Conservation (phyloP, 2,113 vertebrate species). For the Pipa parva region DNA sequence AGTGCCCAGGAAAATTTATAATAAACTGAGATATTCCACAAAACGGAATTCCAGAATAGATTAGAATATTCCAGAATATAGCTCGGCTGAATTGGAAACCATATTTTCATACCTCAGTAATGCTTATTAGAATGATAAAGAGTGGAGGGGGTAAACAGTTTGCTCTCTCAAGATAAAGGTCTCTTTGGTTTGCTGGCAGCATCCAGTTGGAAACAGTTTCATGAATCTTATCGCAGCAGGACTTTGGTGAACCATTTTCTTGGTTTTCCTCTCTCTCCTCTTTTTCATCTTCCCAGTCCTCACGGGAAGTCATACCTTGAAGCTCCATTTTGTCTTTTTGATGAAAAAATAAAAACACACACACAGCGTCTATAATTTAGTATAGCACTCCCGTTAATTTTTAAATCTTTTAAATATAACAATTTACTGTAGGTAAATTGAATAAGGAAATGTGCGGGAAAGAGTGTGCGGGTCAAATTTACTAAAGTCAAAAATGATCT, state of each 20-base stretch:
- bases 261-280: constrained; percentile 11
- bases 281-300: constrained; percentile 31
- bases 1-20: no score
- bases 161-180: constrained; percentile 69
- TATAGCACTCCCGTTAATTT: not conserved
- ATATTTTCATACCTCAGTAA: constrained; percentile 76
- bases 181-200: constrained; percentile 65
- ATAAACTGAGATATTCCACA: no score
- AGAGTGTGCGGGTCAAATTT: no score
- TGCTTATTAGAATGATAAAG: constrained; percentile 81
- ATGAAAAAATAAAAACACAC: not conserved
- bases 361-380: not conserved
- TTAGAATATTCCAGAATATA: no score
- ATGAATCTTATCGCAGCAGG: constrained; percentile 66
- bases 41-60: not conserved
- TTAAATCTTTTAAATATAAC: no score
- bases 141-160: constrained; percentile 81
- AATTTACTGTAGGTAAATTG: no score
- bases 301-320: constrained; percentile 42
- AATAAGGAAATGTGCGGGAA: no score
- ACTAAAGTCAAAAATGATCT: not conserved
- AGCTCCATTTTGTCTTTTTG: constrained; percentile 27
- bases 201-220: constrained; percentile 72
- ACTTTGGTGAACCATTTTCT: constrained; percentile 10
- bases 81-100: no score